Evolutionary conservation across 53 echinoderm and acorn worm species (phyloP), one percentile per base, ranked within the genome.

Genomic region (Hippasteria phrygiana): DNA sequence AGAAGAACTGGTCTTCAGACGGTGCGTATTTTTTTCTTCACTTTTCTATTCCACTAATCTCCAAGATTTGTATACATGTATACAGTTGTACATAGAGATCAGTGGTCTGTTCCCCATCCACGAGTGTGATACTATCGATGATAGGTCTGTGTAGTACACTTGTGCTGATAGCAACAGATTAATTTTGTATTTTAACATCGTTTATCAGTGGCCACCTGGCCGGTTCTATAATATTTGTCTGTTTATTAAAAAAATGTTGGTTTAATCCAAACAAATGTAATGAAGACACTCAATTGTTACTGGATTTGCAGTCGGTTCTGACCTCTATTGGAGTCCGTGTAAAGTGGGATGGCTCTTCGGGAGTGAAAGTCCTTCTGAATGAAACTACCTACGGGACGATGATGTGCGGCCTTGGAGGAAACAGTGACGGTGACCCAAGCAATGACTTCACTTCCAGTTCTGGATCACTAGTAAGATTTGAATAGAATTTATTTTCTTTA

Each of bases 341-440:
- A 72, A 81, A 92, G 69, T 94, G 92, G 89, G 94, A 92, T 47
- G 65, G 88, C 33, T 62, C 80, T 2, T 74, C 82, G 1, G 87
- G 84, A 53, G 55, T 94, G 37, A 87, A 80, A 27, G 67, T 94
- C 5, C 70, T 79, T 29, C 81, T 94, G 43, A 88, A 90, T 41
- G 75, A 47, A 40, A 83, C 80, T n/a, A 74, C 69, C 45, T 94
- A 62, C 81, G 55, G 29, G 0, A 74, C 67, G 48, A 42, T 75
- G 69, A 62, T 87, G 54, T 94, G 94, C 43, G 94, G 94, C 20
- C 62, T 94, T n/a, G 78, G 85, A 17, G 94, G 94, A 55, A 73
- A 90, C 55, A 92, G 80, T 51, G 75, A 94, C 33, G 92, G 78
- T 18, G 48, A 89, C 43, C 37, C 88, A 3, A 17, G 66, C n/a